Evolutionary conservation across 2,113 vertebrate genomes (phyloP).

Genomic region (Rhinogobius similis): DNA sequence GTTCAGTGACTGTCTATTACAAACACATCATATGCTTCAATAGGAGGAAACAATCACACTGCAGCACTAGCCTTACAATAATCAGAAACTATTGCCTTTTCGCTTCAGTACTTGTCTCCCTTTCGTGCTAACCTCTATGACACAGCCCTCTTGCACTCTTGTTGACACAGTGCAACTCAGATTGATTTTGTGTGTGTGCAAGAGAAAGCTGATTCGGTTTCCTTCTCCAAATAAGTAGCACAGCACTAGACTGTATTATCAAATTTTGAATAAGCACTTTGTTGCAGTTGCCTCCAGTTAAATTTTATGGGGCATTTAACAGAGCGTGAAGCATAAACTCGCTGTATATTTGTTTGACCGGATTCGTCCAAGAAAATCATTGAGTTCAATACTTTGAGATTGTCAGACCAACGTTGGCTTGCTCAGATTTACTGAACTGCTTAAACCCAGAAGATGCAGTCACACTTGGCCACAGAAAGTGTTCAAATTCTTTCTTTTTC

Average conservation of each 20-base stretch:
- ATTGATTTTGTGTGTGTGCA: slow-evolving; percentile 1
- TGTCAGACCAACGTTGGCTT: slow-evolving; percentile 46
- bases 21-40: background rate
- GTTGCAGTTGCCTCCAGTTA: background rate
- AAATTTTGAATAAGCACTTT: background rate
- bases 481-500: slow-evolving; percentile 63
- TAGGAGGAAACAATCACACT: background rate
- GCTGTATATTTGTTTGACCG: slow-evolving; percentile 22
- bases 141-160: background rate
- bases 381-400: slow-evolving; percentile 42
- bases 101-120: background rate
- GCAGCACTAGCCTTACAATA: background rate
- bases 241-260: background rate
- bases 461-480: slow-evolving; percentile 51
- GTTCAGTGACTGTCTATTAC: background rate
- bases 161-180: background rate
- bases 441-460: slow-evolving; percentile 47
- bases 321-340: slow-evolving; percentile 27
- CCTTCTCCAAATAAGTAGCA: slow-evolving; percentile 2
- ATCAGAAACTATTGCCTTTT: background rate
- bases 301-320: slow-evolving; percentile 44
- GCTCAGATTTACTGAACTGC: slow-evolving; percentile 47
- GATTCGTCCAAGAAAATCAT: slow-evolving; percentile 42
- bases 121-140: background rate
- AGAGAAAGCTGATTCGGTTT: background rate